A percentile compares a stretch with the other conserved stretches of the same genome.
Conservation (phyloP, 2,888 invertebrate species). For the Acanthosoma haemorrhoidale region DNA sequence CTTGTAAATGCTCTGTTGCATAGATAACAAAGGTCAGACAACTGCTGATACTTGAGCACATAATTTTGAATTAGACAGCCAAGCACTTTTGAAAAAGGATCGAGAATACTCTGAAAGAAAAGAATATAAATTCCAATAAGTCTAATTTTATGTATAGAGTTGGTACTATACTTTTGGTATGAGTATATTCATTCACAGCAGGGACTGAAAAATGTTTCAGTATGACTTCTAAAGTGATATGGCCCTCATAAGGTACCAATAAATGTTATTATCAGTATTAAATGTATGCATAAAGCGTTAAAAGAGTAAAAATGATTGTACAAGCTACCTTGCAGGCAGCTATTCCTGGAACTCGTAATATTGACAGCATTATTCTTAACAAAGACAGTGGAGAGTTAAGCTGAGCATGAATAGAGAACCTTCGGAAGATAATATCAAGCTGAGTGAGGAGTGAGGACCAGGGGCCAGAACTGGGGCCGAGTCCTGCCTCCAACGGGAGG, state of each 20-base stretch:
- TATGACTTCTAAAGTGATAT: too few species aligned
- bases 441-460: constrained; percentile 80
- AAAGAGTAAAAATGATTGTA: too few species aligned
- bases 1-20: constrained; percentile 84
- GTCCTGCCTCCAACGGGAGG: constrained; percentile 73
- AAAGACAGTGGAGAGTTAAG: constrained; percentile 66
- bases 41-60: constrained; percentile 66
- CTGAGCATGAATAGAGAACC: constrained; percentile 67
- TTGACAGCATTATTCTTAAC: constrained; percentile 69
- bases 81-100: constrained; percentile 91
- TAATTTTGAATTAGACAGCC: constrained; percentile 89
- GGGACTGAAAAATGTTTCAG: too few species aligned
- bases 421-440: constrained; percentile 79
- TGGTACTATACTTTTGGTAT: too few species aligned
- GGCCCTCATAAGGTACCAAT: too few species aligned
- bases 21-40: constrained; percentile 83
- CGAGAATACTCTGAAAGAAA: constrained; percentile 66
- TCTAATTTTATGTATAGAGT: too few species aligned
- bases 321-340: constrained; percentile 70
- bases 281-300: constrained; percentile 6
- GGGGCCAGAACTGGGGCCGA: constrained; percentile 55
- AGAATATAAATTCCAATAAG: background rate
- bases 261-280: background rate
- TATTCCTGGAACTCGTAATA: constrained; percentile 78
- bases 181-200: too few species aligned